phyloP scores from a whole-genome alignment of 2,113 vertebrate species.

The Dendropsophus ebraccatus region DNA sequence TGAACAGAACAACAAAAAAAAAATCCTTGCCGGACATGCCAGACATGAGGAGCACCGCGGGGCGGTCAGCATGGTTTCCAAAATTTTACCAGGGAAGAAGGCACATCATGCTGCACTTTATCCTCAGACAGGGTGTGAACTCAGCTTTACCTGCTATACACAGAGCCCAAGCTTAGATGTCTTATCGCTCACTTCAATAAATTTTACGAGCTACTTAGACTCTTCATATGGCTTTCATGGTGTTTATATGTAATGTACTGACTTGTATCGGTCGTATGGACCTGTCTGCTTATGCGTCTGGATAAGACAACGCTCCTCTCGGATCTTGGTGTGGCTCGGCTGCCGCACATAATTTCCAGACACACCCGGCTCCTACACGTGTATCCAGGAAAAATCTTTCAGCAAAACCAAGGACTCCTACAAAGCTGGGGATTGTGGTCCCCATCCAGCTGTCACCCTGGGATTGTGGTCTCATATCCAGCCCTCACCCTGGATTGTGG shows the following conservation, averaged over 20 bases:
- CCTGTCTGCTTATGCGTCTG: neutral
- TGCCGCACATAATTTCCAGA: neutral
- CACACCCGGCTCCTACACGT: neutral
- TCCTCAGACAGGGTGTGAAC: no score
- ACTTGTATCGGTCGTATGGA: neutral
- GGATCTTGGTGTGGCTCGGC: neutral
- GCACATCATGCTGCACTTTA: no score
- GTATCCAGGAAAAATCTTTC: neutral
- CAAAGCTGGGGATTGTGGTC: neutral
- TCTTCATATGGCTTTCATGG: neutral
- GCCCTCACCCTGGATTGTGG: no score
- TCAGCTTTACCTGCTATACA: no score
- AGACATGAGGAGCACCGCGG: no score
- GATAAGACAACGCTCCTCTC: neutral
- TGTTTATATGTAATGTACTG: neutral
- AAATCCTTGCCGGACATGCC: no score
- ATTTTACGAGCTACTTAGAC: neutral
- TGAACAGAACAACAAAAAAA: no score
- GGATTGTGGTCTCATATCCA: no score
- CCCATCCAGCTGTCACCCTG: no score
- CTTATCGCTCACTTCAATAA: neutral
- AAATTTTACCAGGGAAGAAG: no score
- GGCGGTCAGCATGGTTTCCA: no score
- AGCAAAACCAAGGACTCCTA: neutral
- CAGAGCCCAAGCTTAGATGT: no score